phyloP scores from a whole-genome alignment of 2,113 vertebrate species.

The Gallinago paraguaiae region DNA sequence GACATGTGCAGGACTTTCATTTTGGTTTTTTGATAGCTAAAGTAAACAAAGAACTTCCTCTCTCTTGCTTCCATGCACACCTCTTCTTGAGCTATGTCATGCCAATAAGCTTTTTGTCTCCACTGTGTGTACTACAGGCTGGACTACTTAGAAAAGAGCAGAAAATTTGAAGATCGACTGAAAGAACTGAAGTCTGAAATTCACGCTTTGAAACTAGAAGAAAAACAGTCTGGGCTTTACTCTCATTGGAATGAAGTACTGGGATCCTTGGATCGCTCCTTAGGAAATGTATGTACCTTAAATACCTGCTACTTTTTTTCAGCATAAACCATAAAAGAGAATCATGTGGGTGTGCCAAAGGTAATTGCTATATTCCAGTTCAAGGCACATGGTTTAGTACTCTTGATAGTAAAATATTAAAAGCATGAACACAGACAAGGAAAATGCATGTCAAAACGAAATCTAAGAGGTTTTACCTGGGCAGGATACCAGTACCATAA shows the following conservation, averaged over 20 bases:
- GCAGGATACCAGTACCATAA: not conserved
- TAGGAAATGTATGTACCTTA: conserved; percentile 73
- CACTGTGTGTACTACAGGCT: conserved; percentile 67
- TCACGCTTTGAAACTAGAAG: conserved; percentile 87
- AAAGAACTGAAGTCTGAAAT: conserved; percentile 92
- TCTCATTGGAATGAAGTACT: conserved; percentile 69
- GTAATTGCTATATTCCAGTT: not conserved
- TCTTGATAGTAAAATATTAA: not conserved
- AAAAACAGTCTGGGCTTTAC: conserved; percentile 77
- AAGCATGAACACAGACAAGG: not conserved
- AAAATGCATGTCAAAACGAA: not conserved
- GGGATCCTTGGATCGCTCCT: conserved; percentile 76
- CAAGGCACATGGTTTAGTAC: not conserved
- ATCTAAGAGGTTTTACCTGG: not conserved
- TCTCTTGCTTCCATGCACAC: not conserved
- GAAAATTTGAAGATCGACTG: conserved; percentile 88
- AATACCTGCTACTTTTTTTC: not conserved
- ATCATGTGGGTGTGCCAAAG: not conserved
- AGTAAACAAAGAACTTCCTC: not conserved
- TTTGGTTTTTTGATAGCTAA: no score
- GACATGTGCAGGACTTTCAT: not conserved
- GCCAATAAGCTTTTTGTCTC: not conserved
- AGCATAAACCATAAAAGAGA: not conserved
- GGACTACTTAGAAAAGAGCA: conserved; percentile 93
- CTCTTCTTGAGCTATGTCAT: not conserved